Evolutionary conservation across 2,113 vertebrate genomes (phyloP).

Genomic region (Laticauda laticaudata): DNA sequence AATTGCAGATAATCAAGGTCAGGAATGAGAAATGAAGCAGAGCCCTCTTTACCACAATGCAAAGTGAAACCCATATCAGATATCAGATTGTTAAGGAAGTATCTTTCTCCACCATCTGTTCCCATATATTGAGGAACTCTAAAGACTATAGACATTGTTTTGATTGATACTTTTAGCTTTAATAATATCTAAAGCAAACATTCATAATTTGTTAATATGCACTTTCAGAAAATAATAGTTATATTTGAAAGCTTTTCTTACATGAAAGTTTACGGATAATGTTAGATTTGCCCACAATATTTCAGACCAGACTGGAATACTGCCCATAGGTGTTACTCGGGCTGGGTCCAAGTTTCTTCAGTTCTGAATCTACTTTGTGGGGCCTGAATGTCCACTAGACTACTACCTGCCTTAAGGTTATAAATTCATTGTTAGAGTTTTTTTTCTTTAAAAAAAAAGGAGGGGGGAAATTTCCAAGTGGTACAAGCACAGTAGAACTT

Average conservation of each 20-base stretch:
- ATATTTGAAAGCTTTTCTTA: background rate
- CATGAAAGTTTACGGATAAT: background rate
- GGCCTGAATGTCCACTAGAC: background rate
- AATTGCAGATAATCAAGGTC: background rate
- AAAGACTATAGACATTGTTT: background rate
- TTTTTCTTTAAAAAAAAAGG: background rate
- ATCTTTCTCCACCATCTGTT: background rate
- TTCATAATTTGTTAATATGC: background rate
- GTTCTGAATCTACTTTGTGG: background rate
- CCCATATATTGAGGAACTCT: background rate
- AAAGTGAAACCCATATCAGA: background rate
- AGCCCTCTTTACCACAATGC: background rate
- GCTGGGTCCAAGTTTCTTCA: background rate
- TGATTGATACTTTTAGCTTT: background rate
- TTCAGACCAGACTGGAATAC: background rate
- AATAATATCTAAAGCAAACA: background rate
- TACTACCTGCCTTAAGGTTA: background rate
- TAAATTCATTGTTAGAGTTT: background rate
- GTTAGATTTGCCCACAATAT: background rate
- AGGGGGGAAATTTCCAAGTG: background rate
- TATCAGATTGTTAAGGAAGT: background rate
- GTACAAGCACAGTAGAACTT: background rate
- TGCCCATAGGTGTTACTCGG: background rate
- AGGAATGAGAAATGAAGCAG: background rate
- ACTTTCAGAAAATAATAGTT: background rate